Evolutionary conservation across 2,888 invertebrate species (phyloP), one percentile per base, ranked within the genome.

Genomic region (Calameuta idolon): DNA sequence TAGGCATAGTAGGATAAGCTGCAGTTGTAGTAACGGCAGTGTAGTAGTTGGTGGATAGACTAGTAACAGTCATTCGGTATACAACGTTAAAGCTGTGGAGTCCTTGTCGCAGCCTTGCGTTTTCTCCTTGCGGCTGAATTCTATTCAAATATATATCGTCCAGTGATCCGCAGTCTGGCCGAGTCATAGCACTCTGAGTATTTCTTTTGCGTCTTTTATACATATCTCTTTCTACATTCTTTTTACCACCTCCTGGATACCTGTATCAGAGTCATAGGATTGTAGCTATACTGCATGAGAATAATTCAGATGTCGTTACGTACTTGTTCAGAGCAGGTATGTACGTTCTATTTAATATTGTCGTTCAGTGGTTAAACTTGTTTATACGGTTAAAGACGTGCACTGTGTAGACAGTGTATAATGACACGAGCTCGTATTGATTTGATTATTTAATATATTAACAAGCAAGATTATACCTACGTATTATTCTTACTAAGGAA

Each of bases 71-170:
- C 40, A 40, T 5, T 23, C 55, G 55, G 9, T 55, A 55, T 9
- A 55, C 55, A 23, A 23, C 23, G 1, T 55, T 23, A 71, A 30
- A 71, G 71, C 71, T 9, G 71, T 1, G 74, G 80, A 88, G 88
- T 88, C 87, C 87, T 87, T 87, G 87, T 86, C 88, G 84, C 87
- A 87, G 88, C 87, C 87, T 87, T 87, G 87, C 88, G 83, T 87
- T 87, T 86, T 87, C 87, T 86, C 88, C 88, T 87, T 85, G 87
- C 85, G 85, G 84, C 83, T 80, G 81, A 82, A 82, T 83, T 86
- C 88, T 88, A 86, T 87, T 87, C 86, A 87, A 86, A 87, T 87
- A 35, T 74, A 74, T 34, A 34, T 55, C 55, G 55, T 55, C 55
- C 55, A 55, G 55, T 55, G 55, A 55, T 55, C 55, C 23, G 55